These are phyloP conservation scores for Tryphoninae sp. DNA, from an alignment of 2,888 invertebrate species.

Conservation along the genomic window DNA sequence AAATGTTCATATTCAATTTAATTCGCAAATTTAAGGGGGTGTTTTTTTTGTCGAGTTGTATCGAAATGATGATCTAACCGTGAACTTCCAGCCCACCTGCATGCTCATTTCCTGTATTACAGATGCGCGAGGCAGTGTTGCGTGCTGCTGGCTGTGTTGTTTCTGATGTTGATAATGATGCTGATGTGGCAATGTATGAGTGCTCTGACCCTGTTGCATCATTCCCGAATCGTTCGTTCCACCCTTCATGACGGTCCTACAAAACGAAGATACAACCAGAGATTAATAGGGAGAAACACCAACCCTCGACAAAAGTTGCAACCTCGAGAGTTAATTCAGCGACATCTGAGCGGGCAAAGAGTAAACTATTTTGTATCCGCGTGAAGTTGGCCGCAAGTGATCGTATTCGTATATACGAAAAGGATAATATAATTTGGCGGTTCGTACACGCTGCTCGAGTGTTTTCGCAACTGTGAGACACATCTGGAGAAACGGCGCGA, in stretches of 20 bases:
- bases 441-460: too few relatives aligned
- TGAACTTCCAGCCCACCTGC: slow-evolving; percentile 79
- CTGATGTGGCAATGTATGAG: slow-evolving; percentile 81
- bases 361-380: too few relatives aligned
- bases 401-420: too few relatives aligned
- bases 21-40: slow-evolving; percentile 67
- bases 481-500: too few relatives aligned
- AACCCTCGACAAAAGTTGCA: too few relatives aligned
- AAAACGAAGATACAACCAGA: slow-evolving; percentile 11
- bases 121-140: slow-evolving; percentile 81
- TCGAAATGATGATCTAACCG: slow-evolving; percentile 68
- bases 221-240: slow-evolving; percentile 83
- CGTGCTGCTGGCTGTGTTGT: slow-evolving; percentile 82
- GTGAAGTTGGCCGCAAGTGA: too few relatives aligned
- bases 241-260: slow-evolving; percentile 84
- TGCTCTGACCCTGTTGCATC: slow-evolving; percentile 76
- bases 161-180: slow-evolving; percentile 78
- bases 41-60: neutral
- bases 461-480: too few relatives aligned
- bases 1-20: neutral
- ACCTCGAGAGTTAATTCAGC: too few relatives aligned
- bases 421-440: too few relatives aligned
- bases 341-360: too few relatives aligned
- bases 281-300: too few relatives aligned
- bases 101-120: slow-evolving; percentile 84